phyloP scores from a whole-genome alignment of 2,113 vertebrate species.

The Mystacornis crossleyi region DNA sequence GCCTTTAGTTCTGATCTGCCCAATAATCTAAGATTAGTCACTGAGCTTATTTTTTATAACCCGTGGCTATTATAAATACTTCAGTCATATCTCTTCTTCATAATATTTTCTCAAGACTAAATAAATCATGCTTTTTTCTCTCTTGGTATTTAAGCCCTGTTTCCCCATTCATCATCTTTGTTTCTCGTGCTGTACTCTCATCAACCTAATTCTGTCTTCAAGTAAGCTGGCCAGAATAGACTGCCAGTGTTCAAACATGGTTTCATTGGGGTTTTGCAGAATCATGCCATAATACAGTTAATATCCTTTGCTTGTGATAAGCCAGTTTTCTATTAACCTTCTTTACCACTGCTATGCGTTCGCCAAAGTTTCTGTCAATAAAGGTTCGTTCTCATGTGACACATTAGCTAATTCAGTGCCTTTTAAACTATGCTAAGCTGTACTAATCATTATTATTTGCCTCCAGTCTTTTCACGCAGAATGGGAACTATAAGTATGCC shows the following conservation, averaged over 20 bases:
- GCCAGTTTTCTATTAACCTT: slow-evolving; percentile 30
- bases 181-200: neutral
- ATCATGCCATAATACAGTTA: neutral
- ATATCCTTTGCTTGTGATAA: neutral
- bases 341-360: neutral
- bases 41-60: slow-evolving; percentile 17
- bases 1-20: neutral
- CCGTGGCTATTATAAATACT: neutral
- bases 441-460: slow-evolving; percentile 49
- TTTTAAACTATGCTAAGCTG: slow-evolving; percentile 29
- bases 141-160: neutral
- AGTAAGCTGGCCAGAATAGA: neutral
- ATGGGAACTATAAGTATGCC: neutral
- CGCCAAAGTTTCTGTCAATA: neutral
- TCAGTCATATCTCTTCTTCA: neutral
- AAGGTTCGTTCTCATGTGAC: neutral
- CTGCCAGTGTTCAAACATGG: neutral
- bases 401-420: slow-evolving; percentile 16
- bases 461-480: neutral
- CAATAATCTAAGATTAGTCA: neutral
- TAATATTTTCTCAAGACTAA: neutral
- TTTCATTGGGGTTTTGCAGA: neutral
- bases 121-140: neutral
- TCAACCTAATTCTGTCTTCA: slow-evolving; percentile 37
- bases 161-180: slow-evolving; percentile 25